These are phyloP conservation scores for Aphaenogaster ashmeadi DNA, from an alignment of 1,140 invertebrate genomes.

Conservation along the genomic window DNA sequence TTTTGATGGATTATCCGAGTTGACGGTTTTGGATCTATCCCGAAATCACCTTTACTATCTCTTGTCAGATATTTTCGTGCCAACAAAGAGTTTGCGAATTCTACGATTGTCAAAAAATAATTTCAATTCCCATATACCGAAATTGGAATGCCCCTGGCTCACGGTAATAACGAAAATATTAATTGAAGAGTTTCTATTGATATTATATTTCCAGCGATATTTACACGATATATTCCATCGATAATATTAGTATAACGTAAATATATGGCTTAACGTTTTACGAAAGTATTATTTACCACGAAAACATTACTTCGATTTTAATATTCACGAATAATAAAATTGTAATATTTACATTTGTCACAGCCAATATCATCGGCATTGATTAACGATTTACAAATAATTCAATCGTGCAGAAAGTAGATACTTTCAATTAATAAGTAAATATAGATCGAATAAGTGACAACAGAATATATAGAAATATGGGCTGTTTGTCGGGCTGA, in stretches of 20 bases:
- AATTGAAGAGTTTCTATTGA: neutral
- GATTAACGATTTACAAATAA: neutral
- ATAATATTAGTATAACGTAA: neutral
- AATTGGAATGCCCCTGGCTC: slow-evolving; percentile 75
- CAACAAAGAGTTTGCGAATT: slow-evolving; percentile 77
- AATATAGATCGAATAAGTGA: too few relatives aligned
- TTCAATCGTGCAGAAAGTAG: neutral
- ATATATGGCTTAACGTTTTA: neutral
- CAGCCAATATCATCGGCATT: neutral
- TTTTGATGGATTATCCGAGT: slow-evolving; percentile 77
- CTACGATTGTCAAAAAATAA: slow-evolving; percentile 81
- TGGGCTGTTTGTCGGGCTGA: too few relatives aligned
- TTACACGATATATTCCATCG: neutral
- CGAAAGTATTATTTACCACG: neutral
- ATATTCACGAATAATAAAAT: neutral
- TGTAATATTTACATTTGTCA: neutral
- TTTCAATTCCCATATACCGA: slow-evolving; percentile 80
- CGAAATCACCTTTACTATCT: slow-evolving; percentile 82
- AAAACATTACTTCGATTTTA: slow-evolving; percentile 4
- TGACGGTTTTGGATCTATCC: slow-evolving; percentile 82
- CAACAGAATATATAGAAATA: too few relatives aligned
- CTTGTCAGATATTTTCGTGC: slow-evolving; percentile 74
- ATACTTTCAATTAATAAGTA: neutral
- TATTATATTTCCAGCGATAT: neutral
- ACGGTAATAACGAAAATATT: slow-evolving; percentile 70